These are phyloP conservation scores for Hypselothyrea guttata DNA, from an alignment of 2,888 invertebrate genomes.

Conservation along the genomic window DNA sequence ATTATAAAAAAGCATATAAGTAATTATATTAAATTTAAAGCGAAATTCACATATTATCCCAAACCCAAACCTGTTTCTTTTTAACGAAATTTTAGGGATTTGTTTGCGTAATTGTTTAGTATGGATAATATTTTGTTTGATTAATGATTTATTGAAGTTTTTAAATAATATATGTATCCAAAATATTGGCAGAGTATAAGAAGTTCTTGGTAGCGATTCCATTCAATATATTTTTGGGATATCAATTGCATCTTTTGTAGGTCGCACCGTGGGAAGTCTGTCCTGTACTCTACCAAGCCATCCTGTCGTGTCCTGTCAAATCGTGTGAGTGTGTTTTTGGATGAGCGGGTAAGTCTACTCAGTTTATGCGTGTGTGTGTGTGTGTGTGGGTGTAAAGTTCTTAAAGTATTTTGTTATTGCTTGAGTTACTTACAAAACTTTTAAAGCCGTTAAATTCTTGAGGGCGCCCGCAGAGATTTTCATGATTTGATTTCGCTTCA, in stretches of 20 bases:
- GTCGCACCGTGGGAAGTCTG: conserved; percentile 30
- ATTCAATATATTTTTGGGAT: conserved; percentile 9
- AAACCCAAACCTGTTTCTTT: too few species aligned
- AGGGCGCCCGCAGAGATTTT: conserved; percentile 91
- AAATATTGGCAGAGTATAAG: conserved; percentile 22
- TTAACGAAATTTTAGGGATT: too few species aligned
- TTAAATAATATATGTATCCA: too few species aligned
- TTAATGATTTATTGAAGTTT: not conserved
- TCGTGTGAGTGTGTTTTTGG: conserved; percentile 12
- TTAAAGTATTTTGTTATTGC: conserved; percentile 49
- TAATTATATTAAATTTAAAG: too few species aligned
- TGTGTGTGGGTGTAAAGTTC: conserved; percentile 32
- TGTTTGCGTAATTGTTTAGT: not conserved
- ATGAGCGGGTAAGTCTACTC: conserved; percentile 1
- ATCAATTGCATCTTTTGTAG: conserved; percentile 59
- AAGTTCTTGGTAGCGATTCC: not conserved
- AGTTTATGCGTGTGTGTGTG: conserved; percentile 22
- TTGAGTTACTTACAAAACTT: conserved; percentile 90
- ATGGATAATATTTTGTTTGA: not conserved
- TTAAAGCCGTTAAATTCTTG: conserved; percentile 88
- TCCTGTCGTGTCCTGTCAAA: conserved; percentile 34
- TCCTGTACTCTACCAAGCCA: conserved; percentile 13
- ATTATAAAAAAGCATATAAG: too few species aligned
- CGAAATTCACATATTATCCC: too few species aligned
- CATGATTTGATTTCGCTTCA: conserved; percentile 92